A percentile compares a stretch with the other conserved stretches of the same genome.
Conservation (phyloP, 2,797 vertebrate species). For the Falco concolor region DNA sequence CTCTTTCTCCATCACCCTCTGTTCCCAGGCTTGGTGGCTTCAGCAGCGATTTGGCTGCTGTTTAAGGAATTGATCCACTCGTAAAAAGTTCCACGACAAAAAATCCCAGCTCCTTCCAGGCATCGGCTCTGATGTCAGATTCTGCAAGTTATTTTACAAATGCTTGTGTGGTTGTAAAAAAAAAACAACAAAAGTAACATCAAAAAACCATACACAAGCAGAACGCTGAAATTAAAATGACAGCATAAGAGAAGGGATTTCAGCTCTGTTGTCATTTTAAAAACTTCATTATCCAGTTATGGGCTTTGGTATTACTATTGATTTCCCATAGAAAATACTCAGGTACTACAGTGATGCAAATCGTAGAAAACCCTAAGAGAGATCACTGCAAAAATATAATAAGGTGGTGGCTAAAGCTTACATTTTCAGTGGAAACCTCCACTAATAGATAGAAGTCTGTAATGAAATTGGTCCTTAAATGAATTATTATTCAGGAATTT, state of each 20-base stretch:
- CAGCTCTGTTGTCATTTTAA: not conserved
- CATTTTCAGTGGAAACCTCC: not conserved
- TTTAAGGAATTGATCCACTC: not conserved
- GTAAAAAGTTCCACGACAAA: not conserved
- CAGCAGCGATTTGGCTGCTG: not conserved
- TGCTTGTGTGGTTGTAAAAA: not conserved
- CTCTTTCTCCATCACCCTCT: not conserved
- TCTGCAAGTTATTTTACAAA: not conserved
- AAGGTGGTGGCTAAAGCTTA: not conserved
- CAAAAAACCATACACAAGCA: not conserved
- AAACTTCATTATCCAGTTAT: constrained; percentile 36
- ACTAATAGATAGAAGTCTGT: not conserved
- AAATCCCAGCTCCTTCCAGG: not conserved
- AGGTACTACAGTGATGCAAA: not conserved
- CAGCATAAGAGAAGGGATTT: not conserved
- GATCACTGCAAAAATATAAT: not conserved
- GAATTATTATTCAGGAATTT: constrained; percentile 32
- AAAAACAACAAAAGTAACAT: not conserved
- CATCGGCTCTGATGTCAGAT: not conserved
- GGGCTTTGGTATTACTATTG: constrained; percentile 39
- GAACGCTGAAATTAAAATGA: constrained; percentile 13
- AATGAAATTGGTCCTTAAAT: not conserved
- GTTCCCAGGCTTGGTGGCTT: not conserved
- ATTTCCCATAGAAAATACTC: constrained; percentile 12
- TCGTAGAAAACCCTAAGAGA: not conserved